Evolutionary conservation across 1,140 invertebrate genomes (phyloP), one percentile per base, ranked within the genome.

Genomic region (Carcinoscorpius rotundicauda): DNA sequence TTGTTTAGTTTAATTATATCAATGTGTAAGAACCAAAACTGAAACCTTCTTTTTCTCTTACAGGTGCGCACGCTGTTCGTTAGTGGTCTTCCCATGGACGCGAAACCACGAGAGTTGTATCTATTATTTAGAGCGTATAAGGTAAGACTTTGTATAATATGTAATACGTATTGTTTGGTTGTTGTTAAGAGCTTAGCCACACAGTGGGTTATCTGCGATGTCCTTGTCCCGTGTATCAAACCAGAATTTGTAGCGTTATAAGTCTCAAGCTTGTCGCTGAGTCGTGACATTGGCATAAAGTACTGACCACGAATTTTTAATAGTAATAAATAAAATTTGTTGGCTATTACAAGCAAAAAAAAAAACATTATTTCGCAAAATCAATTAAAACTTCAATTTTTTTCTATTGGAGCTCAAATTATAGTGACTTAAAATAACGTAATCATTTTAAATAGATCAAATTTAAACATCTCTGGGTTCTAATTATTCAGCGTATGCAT

Each of bases 41-140:
- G 29, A 29, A 29, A 29, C 53, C 91, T 76, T 6, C 52, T 59
- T 61, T 58, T 29, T 55, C 8, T 62, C 58, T 87, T 87, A 72
- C 85, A 99, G 95, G 97, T 99, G 74, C 88, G 97, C 78, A 99
- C 97, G 70, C 82, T 99, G 76, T 99, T 99, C 81, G 97, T 99
- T 70, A 98, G 96, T 78, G 97, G 97, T 68, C 82, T 99, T 74
- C 97, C 97, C 60, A 98, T 99, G 95, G 97, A 99, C 77, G 94
- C 95, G 58, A 99, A 98, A 79, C 95, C 96, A 68, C 83, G 97
- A 72, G 97, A 99, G 80, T 83, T 99, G 10, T 99, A 99, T 81
- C 84, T 99, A 71, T 84, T 99, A 68, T 99, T 99, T 82, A 89
- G 97, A 86, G 93, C 93, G 73, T 99, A 98, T 80, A 94, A 98